Base-by-base conservation (phyloP, 1,140 invertebrate genomes). In the Leucophenga varia region DNA sequence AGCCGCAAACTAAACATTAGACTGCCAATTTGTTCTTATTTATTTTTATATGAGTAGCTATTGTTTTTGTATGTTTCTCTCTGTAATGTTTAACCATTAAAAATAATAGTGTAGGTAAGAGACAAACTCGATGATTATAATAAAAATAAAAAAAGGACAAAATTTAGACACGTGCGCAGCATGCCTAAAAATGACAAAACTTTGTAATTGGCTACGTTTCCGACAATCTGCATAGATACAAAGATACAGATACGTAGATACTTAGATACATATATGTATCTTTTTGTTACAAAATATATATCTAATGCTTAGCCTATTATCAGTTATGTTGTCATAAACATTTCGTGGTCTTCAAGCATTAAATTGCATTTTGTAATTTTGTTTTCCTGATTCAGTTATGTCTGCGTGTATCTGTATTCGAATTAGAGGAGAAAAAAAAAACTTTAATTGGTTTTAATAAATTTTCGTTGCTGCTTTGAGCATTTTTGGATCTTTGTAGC, bases 11-110 rank as follows among this genome's bases (percentile, higher is more conserved):
- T 64, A 64, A 64, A 64, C 61, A 64, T 64, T 65, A 65, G 59
- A 59, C 46, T 67, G 63, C 59, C 63, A 67, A 67, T 67, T 65
- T 67, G 59, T 67, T 67, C 53, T 67, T 67, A 68, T 67, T 67
- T 67, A 67, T 67, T 67, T 65, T 68, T 67, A 67, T 67, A 56
- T 57, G 22, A 5, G 22, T 25, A 6, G 22, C 22, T 25, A 25
- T 25, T 25, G 22, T 25, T 25, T 5, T 25, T 25, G 22, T 25
- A n/a, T 25, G 22, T 25, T 16, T 20, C 30, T 35, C 41, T 16
- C 38, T 63, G 63, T 63, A 63, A 67, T 67, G 54, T 63, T 68
- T 67, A 63, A 50, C 63, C 63, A 63, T 67, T 67, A 67, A 67
- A 67, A 67, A 67, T 67, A 67, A 67, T 67, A 68, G 63, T 67